These are phyloP conservation scores for Samia ricini DNA, from an alignment of 1,140 invertebrate genomes.

Conservation along the genomic window DNA sequence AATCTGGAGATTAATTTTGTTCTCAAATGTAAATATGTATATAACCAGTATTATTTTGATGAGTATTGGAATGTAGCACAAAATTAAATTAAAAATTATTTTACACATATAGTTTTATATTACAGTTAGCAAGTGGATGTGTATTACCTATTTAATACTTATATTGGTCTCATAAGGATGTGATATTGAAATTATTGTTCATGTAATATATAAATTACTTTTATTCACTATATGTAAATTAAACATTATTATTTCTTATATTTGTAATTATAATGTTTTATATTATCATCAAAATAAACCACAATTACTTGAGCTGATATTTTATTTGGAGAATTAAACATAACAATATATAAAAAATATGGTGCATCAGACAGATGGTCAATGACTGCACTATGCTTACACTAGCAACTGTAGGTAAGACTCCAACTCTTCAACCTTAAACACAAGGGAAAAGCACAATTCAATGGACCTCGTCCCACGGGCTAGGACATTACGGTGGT, in stretches of 20 bases:
- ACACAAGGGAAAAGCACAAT: conserved; percentile 64
- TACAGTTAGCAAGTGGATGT: neutral
- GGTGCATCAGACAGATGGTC: conserved; percentile 54
- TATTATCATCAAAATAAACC: neutral
- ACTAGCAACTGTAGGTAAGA: conserved; percentile 47
- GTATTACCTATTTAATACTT: conserved; percentile 1
- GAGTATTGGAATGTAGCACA: neutral
- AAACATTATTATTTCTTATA: neutral
- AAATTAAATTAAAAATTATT: neutral
- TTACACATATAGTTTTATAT: neutral
- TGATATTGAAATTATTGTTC: conserved; percentile 8
- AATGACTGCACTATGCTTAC: conserved; percentile 48
- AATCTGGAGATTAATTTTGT: neutral
- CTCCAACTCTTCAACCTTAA: conserved; percentile 71
- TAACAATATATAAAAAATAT: conserved; percentile 36
- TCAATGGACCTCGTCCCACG: conserved; percentile 59
- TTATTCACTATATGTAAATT: neutral
- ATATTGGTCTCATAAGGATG: conserved; percentile 27
- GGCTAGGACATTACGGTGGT: conserved; percentile 34
- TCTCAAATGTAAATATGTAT: conserved; percentile 2
- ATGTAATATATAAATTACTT: neutral
- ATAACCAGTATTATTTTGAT: conserved; percentile 4
- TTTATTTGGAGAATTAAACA: conserved; percentile 6
- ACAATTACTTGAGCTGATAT: neutral
- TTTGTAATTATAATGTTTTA: neutral